Percentiles rank a stretch among this genome's conserved stretches.
Evolutionary conservation across 2,797 vertebrate genomes (phyloP).

Genomic region (Staurois parvus): DNA sequence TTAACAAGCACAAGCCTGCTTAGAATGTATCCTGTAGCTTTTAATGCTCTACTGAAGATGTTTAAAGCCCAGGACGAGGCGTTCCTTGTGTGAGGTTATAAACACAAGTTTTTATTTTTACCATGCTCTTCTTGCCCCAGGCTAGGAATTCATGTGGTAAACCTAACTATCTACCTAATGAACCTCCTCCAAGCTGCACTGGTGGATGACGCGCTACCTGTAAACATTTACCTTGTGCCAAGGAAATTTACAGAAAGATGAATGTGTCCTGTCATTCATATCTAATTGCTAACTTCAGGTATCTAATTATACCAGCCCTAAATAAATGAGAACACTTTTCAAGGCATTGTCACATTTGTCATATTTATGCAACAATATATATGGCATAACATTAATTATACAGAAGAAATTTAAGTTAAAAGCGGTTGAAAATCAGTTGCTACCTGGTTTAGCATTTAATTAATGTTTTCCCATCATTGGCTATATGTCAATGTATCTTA

Average conservation of each 20-base stretch:
- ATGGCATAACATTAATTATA: constrained; percentile 29
- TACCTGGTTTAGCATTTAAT: neutral
- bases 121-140: constrained; percentile 3
- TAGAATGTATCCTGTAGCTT: neutral
- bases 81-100: constrained; percentile 12
- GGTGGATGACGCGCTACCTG: constrained; percentile 27
- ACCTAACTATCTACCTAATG: constrained; percentile 47
- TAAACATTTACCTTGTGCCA: constrained; percentile 53
- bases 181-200: constrained; percentile 33
- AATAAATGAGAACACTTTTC: constrained; percentile 38
- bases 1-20: neutral
- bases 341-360: constrained; percentile 21
- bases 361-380: constrained; percentile 23
- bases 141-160: constrained; percentile 49
- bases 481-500: neutral
- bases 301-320: constrained; percentile 50
- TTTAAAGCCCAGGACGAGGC: neutral
- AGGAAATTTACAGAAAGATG: constrained; percentile 37
- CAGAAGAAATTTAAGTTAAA: neutral
- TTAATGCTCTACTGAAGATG: neutral
- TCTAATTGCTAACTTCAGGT: constrained; percentile 49
- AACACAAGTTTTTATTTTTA: constrained; percentile 13
- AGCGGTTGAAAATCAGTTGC: neutral
- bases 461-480: neutral
- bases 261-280: constrained; percentile 51